phyloP scores from a whole-genome alignment of 2,113 vertebrate species.

The Colistium nudipinnis region DNA sequence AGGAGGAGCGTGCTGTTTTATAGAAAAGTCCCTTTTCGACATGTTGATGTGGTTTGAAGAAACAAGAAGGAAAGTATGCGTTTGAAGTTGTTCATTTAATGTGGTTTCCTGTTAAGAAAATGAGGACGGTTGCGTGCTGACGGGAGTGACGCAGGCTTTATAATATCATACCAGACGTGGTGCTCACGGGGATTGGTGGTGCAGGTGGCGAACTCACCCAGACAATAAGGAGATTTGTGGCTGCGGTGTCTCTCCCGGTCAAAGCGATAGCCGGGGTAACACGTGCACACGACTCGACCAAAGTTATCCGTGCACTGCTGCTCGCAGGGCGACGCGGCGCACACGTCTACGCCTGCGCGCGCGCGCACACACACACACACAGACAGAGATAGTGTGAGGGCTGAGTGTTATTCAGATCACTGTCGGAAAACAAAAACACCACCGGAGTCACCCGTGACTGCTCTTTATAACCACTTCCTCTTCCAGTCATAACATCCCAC shows the following conservation, averaged over 20 bases:
- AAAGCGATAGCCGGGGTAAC: conserved; percentile 82
- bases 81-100: background rate
- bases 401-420: background rate
- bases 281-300: conserved; percentile 82
- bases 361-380: too few species aligned
- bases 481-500: background rate
- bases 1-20: background rate
- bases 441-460: background rate
- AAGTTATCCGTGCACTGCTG: conserved; percentile 86
- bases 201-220: conserved; percentile 70
- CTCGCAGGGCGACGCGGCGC: conserved; percentile 81
- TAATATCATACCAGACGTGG: background rate
- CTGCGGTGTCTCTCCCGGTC: conserved; percentile 79
- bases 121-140: background rate
- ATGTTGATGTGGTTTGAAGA: background rate
- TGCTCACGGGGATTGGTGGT: background rate
- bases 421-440: background rate
- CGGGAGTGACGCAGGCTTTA: background rate
- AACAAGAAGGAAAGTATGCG: background rate
- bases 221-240: conserved; percentile 81
- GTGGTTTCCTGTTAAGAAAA: background rate
- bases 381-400: background rate
- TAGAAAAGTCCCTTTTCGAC: background rate
- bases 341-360: conserved; percentile 83
- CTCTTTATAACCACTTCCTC: background rate